Percentiles rank a stretch among this genome's conserved stretches.
These are phyloP conservation scores for Enoplosus armatus DNA, from an alignment of 2,797 vertebrate genomes.

Conservation along the genomic window DNA sequence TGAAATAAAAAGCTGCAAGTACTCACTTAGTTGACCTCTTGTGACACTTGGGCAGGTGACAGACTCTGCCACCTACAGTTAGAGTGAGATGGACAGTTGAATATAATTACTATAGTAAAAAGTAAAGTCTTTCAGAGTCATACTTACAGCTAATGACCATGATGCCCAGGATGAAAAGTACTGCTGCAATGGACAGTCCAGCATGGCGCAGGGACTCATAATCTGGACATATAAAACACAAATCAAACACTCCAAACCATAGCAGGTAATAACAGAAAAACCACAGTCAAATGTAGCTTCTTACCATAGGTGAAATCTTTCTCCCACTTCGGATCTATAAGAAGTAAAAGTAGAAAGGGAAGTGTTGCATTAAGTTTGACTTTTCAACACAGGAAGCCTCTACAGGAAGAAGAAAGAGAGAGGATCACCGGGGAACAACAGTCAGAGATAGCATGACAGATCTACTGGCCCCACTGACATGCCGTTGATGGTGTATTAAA, in stretches of 20 bases:
- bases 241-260: slow-evolving; percentile 7
- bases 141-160: slow-evolving; percentile 83
- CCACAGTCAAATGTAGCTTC: slow-evolving; percentile 25
- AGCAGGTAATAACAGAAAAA: not conserved
- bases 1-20: slow-evolving; percentile 1
- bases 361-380: slow-evolving; percentile 50
- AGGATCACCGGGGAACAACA: slow-evolving; percentile 52
- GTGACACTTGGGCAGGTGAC: slow-evolving; percentile 66
- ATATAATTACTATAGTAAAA: not conserved
- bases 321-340: slow-evolving; percentile 65
- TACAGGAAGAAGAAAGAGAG: slow-evolving; percentile 23
- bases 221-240: slow-evolving; percentile 71
- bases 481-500: slow-evolving; percentile 63
- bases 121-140: slow-evolving; percentile 9
- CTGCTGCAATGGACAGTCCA: slow-evolving; percentile 77
- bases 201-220: slow-evolving; percentile 65
- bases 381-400: slow-evolving; percentile 44
- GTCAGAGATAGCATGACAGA: slow-evolving; percentile 52
- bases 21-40: slow-evolving; percentile 78
- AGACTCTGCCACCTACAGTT: slow-evolving; percentile 74
- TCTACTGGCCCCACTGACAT: slow-evolving; percentile 57
- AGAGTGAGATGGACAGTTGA: not conserved
- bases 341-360: slow-evolving; percentile 40
- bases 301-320: slow-evolving; percentile 80
- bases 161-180: slow-evolving; percentile 83